Evolutionary conservation across 2,113 vertebrate species (phyloP).

Genomic region (Zosterops pallidus): DNA sequence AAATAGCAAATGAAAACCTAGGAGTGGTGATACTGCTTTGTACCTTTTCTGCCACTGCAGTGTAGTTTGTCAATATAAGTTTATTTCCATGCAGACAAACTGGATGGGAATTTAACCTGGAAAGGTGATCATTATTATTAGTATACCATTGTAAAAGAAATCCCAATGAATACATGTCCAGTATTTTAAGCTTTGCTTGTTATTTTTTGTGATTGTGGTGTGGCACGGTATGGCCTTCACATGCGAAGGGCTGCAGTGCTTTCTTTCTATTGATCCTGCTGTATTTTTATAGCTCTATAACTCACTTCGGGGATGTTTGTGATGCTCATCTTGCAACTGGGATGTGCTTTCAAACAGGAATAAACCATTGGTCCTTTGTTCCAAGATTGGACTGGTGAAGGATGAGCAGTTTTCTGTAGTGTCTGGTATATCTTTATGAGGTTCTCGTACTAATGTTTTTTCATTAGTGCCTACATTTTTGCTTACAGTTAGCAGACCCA

Average conservation of each 20-base stretch:
- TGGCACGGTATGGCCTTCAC: accelerated
- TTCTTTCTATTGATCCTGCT: not conserved
- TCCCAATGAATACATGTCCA: accelerated
- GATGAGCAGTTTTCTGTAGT: not conserved
- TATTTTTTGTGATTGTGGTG: not conserved
- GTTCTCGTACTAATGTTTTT: not conserved
- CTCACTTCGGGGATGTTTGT: not conserved
- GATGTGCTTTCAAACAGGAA: not conserved
- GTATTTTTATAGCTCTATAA: not conserved
- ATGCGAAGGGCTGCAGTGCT: not conserved
- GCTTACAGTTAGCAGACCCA: not conserved
- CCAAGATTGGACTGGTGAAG: not conserved
- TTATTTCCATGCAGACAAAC: not conserved
- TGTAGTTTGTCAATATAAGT: not conserved
- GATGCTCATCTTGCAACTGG: accelerated
- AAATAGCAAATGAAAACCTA: not conserved
- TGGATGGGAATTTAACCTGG: not conserved
- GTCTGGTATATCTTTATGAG: not conserved
- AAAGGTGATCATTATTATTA: not conserved
- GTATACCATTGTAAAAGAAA: not conserved
- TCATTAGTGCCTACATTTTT: not conserved
- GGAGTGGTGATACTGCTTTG: not conserved
- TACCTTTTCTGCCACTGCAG: not conserved
- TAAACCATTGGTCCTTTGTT: not conserved
- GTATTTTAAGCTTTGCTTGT: not conserved